phyloP scores from a whole-genome alignment of 2,797 vertebrate species.

The Sebastes melanostomus region DNA sequence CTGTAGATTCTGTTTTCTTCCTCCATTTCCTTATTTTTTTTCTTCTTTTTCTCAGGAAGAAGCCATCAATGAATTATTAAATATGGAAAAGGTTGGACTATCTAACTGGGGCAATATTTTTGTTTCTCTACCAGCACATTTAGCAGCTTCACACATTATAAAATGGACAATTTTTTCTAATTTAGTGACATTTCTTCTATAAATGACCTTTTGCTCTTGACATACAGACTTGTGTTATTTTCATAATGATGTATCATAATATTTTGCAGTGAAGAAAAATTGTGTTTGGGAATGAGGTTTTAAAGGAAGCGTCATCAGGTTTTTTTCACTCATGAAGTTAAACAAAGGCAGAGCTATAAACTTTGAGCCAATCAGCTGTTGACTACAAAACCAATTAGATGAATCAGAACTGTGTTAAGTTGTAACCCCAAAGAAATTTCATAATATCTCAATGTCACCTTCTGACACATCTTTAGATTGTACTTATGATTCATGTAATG shows the following conservation, averaged over 20 bases:
- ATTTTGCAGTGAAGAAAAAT: neutral
- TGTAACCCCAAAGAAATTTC: slow-evolving; percentile 27
- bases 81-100: neutral
- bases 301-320: neutral
- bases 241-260: neutral
- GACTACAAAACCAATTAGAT: neutral
- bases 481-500: neutral
- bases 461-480: neutral
- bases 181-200: neutral
- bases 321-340: neutral
- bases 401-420: neutral
- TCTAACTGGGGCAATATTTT: neutral
- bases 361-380: neutral
- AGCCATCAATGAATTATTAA: slow-evolving; percentile 54
- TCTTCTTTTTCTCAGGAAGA: slow-evolving; percentile 50
- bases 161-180: neutral
- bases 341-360: neutral
- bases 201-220: neutral
- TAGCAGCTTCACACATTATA: neutral
- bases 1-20: slow-evolving; percentile 18
- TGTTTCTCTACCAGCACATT: neutral
- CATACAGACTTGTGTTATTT: neutral
- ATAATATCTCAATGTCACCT: neutral
- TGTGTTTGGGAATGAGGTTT: neutral
- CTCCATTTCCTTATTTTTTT: neutral